These are phyloP conservation scores for Capreolus pygargus DNA, from an alignment of 2,113 vertebrate genomes.

Conservation along the genomic window DNA sequence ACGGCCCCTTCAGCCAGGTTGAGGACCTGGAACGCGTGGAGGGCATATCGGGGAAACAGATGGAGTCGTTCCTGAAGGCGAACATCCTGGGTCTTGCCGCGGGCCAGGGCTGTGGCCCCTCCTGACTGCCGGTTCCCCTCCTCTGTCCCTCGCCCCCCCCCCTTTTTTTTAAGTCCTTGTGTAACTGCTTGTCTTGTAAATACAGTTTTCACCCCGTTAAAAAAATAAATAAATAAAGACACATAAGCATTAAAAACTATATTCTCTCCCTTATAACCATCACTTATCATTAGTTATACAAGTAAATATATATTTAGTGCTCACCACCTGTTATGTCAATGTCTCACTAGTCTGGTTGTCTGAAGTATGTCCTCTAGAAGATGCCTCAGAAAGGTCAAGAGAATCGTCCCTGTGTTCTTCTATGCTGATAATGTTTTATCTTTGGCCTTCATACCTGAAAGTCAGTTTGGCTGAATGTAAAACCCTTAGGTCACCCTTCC, in stretches of 20 bases:
- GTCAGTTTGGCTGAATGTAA: not conserved
- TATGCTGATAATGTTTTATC: not conserved
- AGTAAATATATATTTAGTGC: not conserved
- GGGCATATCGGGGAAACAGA: constrained; percentile 58
- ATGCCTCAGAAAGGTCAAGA: not conserved
- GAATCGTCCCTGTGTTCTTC: not conserved
- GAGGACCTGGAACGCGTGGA: constrained; percentile 67
- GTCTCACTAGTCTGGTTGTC: not conserved
- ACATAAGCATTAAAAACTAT: not conserved
- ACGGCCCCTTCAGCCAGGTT: constrained; percentile 83
- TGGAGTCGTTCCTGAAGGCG: constrained; percentile 71
- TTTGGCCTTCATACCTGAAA: not conserved
- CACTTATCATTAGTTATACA: not conserved
- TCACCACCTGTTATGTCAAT: not conserved
- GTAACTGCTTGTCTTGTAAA: too few species aligned
- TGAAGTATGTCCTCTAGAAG: not conserved
- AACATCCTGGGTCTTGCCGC: constrained; percentile 69
- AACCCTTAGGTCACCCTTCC: not conserved
- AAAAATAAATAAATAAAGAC: too few species aligned
- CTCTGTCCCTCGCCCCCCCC: too few species aligned
- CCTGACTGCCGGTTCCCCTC: not conserved
- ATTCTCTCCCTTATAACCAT: not conserved
- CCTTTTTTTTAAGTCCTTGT: too few species aligned
- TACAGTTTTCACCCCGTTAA: too few species aligned
- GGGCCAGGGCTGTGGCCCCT: not conserved